Conservation (phyloP, 2,888 invertebrate species). For the Calameuta filiformis region DNA sequence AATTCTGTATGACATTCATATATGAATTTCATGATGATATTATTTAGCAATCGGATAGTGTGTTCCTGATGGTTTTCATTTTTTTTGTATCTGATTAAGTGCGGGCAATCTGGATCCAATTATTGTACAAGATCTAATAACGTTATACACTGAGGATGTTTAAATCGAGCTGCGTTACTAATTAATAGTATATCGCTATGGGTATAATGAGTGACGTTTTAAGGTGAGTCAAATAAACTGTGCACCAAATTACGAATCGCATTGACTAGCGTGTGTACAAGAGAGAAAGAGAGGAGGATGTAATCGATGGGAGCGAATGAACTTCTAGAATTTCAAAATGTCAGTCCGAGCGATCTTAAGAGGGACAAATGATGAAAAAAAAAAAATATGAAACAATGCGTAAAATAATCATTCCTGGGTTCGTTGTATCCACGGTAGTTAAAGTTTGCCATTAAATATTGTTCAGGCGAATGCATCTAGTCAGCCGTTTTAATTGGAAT, state of each 20-base stretch:
- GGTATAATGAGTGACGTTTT: not conserved
- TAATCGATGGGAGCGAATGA: not conserved
- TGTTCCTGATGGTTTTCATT: not conserved
- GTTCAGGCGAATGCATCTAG: not conserved
- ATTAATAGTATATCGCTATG: not conserved
- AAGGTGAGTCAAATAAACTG: not conserved
- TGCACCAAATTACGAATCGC: not conserved
- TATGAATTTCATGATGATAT: not conserved
- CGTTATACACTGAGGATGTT: not conserved
- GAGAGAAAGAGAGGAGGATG: not conserved
- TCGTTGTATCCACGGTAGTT: constrained; percentile 20
- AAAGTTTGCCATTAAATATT: constrained; percentile 13
- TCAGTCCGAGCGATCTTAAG: not conserved
- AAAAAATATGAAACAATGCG: constrained; percentile 4
- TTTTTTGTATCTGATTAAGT: not conserved
- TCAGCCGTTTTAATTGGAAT: not conserved
- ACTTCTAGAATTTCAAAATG: not conserved
- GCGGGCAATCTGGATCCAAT: not conserved
- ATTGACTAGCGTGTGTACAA: not conserved
- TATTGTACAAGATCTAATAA: not conserved
- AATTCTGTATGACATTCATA: not conserved
- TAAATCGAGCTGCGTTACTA: not conserved
- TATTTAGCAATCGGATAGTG: not conserved
- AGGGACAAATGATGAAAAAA: not conserved
- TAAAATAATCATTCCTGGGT: constrained; percentile 20